Conservation (phyloP, 1,140 invertebrate species). For the Archegozetes longisetosus region DNA sequence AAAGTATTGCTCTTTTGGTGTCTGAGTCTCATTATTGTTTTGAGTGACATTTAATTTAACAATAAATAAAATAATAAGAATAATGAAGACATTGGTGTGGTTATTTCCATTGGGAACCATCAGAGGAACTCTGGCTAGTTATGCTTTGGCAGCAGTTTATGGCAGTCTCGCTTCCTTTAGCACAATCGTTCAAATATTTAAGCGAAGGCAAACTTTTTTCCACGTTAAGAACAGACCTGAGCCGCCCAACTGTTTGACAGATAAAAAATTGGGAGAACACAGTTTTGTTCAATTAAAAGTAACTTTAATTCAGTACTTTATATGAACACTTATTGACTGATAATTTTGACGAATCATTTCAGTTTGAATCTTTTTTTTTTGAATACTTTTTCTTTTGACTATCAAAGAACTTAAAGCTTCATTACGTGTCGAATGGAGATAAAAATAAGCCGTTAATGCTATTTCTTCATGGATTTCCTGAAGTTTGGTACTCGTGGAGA, state of each 20-base stretch:
- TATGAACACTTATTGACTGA: too few relatives aligned
- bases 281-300: neutral
- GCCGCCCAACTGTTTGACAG: neutral
- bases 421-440: slow-evolving; percentile 36
- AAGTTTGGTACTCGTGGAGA: slow-evolving; percentile 54
- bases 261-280: neutral
- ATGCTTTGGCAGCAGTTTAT: neutral
- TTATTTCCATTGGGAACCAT: neutral
- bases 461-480: slow-evolving; percentile 57
- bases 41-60: too few relatives aligned
- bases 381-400: too few relatives aligned
- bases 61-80: too few relatives aligned
- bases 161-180: neutral
- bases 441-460: slow-evolving; percentile 41
- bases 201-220: neutral
- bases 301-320: too few relatives aligned
- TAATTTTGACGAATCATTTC: too few relatives aligned
- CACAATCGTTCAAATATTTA: neutral
- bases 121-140: neutral
- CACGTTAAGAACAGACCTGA: neutral
- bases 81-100: neutral
- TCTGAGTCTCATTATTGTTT: too few relatives aligned
- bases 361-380: too few relatives aligned
- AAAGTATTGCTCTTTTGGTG: too few relatives aligned
- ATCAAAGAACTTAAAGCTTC: too few relatives aligned